Evolutionary conservation across 2,113 vertebrate genomes (phyloP).

Genomic region (Actenoides lindsayi): DNA sequence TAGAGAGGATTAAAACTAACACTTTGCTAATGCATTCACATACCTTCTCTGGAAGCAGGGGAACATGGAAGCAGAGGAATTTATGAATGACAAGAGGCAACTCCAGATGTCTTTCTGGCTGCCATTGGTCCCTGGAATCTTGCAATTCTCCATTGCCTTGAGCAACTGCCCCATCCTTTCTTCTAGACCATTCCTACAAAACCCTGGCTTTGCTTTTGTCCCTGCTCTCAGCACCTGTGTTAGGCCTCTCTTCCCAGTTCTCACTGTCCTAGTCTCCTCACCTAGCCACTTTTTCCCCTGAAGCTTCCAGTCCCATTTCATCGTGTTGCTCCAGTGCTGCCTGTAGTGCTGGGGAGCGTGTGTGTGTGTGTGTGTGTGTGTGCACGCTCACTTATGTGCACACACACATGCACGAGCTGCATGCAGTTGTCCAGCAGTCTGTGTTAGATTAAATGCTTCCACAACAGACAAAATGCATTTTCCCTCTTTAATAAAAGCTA

Average conservation of each 20-base stretch:
- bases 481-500: background rate
- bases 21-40: background rate
- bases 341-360: background rate
- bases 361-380: no score
- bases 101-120: background rate
- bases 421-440: background rate
- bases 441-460: background rate
- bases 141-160: background rate
- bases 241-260: background rate
- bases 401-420: background rate
- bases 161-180: background rate
- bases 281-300: background rate
- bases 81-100: background rate
- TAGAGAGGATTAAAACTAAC: background rate
- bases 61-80: background rate
- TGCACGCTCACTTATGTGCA: fast-evolving
- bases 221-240: background rate
- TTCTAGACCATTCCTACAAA: background rate
- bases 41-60: background rate
- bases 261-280: background rate
- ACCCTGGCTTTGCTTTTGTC: fast-evolving
- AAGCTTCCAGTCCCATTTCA: background rate
- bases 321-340: background rate
- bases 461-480: background rate
- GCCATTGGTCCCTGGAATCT: fast-evolving